Base-by-base conservation (phyloP, 2,888 invertebrate species). In the Dolichopus griseipennis region DNA sequence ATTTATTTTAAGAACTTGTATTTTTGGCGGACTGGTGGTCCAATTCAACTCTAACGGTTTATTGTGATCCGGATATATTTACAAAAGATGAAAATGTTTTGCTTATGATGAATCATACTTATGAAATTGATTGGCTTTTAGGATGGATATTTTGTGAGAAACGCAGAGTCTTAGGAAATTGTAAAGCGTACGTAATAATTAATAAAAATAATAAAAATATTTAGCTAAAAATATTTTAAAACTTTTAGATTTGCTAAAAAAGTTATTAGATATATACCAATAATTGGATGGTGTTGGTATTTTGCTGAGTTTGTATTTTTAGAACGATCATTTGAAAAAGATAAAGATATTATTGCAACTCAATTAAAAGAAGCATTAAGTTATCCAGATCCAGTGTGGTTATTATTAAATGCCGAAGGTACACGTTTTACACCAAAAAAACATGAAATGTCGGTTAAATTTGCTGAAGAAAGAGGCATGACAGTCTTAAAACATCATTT, bases 11-110 rank as follows among this genome's bases (percentile, higher is more conserved):
- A 96, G 96, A 97, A 84, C 83, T 96, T 77, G 92, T 95, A 69
- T 95, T 93, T 81, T 84, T 96, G 82, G 89, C 90, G 69, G 95
- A 96, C 83, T 97, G 96, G 95, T 97, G 96, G 95, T 88, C 95
- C 64, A 88, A 88, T 61, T 86, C 90, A 65, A 87, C 87, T 72
- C 79, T 92, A 73, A 83, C 86, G 68, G 80, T 94, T 33, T 93
- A 92, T 75, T 86, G 91, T 72, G 90, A 94, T 74, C 89, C 87
- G 75, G 88, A 91, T 70, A 90, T 90, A 76, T 90, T 86, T 80
- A 89, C 86, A 79, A 95, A 95, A 33, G 90, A 91, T 74, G 96
- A 97, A 78, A 94, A 96, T 83, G 91, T 90, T 12, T 87, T 93
- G 75, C 87, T 94, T 66, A 83, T 97, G 66, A 94, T 97, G 92